Conservation (phyloP, 1,140 invertebrate genomes). For the Mylabris phalerata region DNA sequence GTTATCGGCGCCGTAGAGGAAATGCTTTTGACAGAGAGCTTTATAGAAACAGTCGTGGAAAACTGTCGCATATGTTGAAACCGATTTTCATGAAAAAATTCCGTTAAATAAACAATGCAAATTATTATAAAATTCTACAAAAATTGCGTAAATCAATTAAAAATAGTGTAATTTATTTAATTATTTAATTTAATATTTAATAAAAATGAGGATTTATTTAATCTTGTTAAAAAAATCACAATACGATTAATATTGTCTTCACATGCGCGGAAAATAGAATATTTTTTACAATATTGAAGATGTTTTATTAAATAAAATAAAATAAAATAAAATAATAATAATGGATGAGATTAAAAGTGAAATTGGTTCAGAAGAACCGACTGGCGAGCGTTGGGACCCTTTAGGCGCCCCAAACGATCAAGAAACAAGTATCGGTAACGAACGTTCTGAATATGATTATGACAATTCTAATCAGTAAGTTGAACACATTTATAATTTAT, state of each 20-base stretch:
- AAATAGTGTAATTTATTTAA: too few relatives aligned
- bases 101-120: too few relatives aligned
- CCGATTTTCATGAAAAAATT: too few relatives aligned
- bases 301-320: constrained; percentile 5
- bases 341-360: constrained; percentile 18
- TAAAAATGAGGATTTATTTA: constrained; percentile 1
- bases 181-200: neutral
- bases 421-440: constrained; percentile 35
- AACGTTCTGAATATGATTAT: constrained; percentile 25
- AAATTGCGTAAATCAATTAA: too few relatives aligned
- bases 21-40: too few relatives aligned
- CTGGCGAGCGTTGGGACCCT: constrained; percentile 68
- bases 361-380: constrained; percentile 32
- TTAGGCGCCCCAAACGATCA: constrained; percentile 66
- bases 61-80: too few relatives aligned
- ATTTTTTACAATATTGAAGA: constrained; percentile 5
- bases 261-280: constrained; percentile 8
- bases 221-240: too few relatives aligned
- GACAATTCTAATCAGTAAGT: constrained; percentile 35
- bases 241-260: neutral
- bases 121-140: too few relatives aligned
- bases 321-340: neutral
- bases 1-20: too few relatives aligned
- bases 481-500: neutral
- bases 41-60: too few relatives aligned